These are phyloP conservation scores for Osedax frankpressi DNA, from an alignment of 2,888 invertebrate species.

Conservation along the genomic window DNA sequence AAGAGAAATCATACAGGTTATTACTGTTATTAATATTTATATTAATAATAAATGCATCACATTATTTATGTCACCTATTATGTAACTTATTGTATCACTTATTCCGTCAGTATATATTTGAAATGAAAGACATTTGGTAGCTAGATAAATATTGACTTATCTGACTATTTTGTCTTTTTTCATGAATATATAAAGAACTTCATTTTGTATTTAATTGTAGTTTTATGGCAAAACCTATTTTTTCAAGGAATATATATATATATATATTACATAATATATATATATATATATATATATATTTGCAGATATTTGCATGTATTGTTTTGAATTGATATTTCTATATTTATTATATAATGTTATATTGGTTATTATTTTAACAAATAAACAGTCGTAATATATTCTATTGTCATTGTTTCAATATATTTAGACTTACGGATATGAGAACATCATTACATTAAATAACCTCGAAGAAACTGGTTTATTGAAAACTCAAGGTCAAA, in stretches of 20 bases:
- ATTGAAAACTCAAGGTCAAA: conserved; percentile 48
- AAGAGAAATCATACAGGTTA: conserved; percentile 56
- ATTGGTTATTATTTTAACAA: neutral
- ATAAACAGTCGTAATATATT: neutral
- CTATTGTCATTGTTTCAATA: conserved; percentile 21
- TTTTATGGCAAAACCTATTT: no score
- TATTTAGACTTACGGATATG: conserved; percentile 67
- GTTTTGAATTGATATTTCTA: neutral
- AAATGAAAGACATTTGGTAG: no score
- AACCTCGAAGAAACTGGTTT: conserved; percentile 77
- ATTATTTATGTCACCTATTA: no score
- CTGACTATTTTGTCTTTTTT: no score
- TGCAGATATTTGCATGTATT: neutral
- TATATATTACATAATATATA: no score
- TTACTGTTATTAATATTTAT: neutral
- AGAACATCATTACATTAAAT: conserved; percentile 65
- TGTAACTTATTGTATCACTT: no score
- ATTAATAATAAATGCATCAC: conserved; percentile 1
- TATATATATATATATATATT: neutral
- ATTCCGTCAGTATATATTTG: no score
- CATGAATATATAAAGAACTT: neutral
- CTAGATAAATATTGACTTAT: no score
- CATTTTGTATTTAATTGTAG: neutral
- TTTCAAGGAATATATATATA: no score
- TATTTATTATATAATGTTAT: neutral